Conservation (phyloP, 2,888 invertebrate genomes). For the Willowsia nigromaculata region DNA sequence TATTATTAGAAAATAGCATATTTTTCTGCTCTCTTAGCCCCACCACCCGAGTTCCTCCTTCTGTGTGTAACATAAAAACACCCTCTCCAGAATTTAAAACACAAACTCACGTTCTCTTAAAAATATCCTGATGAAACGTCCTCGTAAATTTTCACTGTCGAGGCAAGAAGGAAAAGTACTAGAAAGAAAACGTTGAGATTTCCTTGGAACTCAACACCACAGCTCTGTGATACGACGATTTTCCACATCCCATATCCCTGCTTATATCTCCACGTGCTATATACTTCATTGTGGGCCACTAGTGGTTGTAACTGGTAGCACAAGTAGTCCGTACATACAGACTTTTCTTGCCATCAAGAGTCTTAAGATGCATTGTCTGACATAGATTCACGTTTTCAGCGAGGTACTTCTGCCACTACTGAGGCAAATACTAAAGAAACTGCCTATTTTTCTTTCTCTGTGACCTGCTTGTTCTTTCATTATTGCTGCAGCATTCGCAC, state of each 20-base stretch:
- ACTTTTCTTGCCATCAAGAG: not conserved
- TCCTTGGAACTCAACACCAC: not conserved
- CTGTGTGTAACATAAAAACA: not conserved
- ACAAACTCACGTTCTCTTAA: constrained; percentile 39
- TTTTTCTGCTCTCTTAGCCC: not conserved
- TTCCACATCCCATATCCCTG: too few relatives aligned
- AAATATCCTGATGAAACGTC: constrained; percentile 50
- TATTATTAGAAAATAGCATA: constrained; percentile 21
- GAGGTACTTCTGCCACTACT: not conserved
- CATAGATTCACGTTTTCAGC: not conserved
- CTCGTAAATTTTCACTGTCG: constrained; percentile 48
- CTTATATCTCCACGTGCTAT: not conserved
- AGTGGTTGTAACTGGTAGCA: not conserved
- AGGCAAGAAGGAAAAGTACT: not conserved
- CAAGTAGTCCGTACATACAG: not conserved
- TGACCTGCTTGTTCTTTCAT: not conserved
- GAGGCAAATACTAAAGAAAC: not conserved
- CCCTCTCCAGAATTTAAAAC: constrained; percentile 49
- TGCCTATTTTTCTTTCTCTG: constrained; percentile 12
- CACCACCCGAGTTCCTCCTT: not conserved
- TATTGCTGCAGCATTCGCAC: not conserved
- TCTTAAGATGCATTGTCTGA: not conserved
- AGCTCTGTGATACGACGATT: not conserved
- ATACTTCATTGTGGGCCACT: not conserved
- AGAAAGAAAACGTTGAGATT: constrained; percentile 19